Conservation (phyloP, 2,888 invertebrate genomes). For the Melanargia galathea region DNA sequence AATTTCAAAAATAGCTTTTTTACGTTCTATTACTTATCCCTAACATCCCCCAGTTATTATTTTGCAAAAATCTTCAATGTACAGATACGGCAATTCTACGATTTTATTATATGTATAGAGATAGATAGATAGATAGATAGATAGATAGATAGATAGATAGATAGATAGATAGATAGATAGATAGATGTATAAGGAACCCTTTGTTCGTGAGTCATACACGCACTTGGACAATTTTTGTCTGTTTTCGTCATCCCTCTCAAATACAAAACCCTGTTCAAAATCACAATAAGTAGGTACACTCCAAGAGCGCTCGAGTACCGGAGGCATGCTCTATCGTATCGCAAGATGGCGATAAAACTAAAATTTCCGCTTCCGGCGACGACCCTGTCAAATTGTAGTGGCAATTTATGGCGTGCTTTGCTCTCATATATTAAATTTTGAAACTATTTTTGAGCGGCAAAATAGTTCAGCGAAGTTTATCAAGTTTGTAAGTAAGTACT, state of each 20-base stretch:
- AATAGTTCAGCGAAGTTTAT: slow-evolving; percentile 4
- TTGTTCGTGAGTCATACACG: too few relatives aligned
- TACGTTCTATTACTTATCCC: too few relatives aligned
- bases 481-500: background rate
- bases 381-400: slow-evolving; percentile 11
- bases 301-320: background rate
- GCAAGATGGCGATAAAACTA: slow-evolving; percentile 8
- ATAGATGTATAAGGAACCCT: too few relatives aligned
- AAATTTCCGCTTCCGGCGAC: slow-evolving; percentile 18
- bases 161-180: too few relatives aligned
- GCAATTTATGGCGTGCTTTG: slow-evolving; percentile 17
- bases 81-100: too few relatives aligned
- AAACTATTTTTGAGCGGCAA: slow-evolving; percentile 5
- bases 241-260: slow-evolving; percentile 1
- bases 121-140: too few relatives aligned
- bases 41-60: too few relatives aligned
- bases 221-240: background rate
- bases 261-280: background rate
- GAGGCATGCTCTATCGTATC: background rate
- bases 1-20: too few relatives aligned
- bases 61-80: too few relatives aligned
- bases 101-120: too few relatives aligned
- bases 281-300: background rate
- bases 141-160: too few relatives aligned
- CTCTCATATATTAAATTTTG: slow-evolving; percentile 11